Evolutionary conservation across 2,113 vertebrate species (phyloP), one percentile per base, ranked within the genome.

Genomic region (Rhinichthys klamathensis): DNA sequence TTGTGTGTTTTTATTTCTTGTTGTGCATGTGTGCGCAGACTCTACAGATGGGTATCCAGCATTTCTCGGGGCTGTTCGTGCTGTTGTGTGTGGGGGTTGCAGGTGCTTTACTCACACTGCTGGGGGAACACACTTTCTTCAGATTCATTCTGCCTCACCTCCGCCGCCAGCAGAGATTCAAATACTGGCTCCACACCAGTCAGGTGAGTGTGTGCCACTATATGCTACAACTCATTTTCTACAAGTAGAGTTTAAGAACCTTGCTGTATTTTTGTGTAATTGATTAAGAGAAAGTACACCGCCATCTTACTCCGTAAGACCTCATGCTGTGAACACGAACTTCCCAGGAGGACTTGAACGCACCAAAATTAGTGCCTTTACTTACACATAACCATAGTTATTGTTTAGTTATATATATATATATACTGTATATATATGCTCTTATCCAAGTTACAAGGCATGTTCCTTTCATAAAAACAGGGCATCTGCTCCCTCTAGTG

Each of bases 131-230:
- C 84, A 77, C 96, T 88, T 97, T 98, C 92, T 98, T 96, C 92
- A 96, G 87, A 92, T 94, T 98, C 83, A 92, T 95, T 70, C 93
- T 99, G 89, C 97, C 97, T 3, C 93, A 94, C 61, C 97, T 98
- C 70, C 93, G 95, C 9, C 93, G 94, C 80, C 92, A 95, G 16
- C 92, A 96, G 90, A 94, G 92, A 6, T 94, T 97, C 91, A 96
- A 95, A 92, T 98, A 98, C 90, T 98, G 97, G 97, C 94, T 98
- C 51, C 97, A 98, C 92, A 98, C 97, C 3, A 98, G 97, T 88
- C 97, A 98, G 96, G 97, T 98, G 91, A 90, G 91, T 27, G 1
- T 32, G 86, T 27, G 2, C 54, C 38, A 49, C 74, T 41, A 67
- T 46, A 30, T 58, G 15, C 80, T 65, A 15, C 58, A 49, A 11